phyloP scores from a whole-genome alignment of 2,888 invertebrate species.

The Caenorhabditis japonica region DNA sequence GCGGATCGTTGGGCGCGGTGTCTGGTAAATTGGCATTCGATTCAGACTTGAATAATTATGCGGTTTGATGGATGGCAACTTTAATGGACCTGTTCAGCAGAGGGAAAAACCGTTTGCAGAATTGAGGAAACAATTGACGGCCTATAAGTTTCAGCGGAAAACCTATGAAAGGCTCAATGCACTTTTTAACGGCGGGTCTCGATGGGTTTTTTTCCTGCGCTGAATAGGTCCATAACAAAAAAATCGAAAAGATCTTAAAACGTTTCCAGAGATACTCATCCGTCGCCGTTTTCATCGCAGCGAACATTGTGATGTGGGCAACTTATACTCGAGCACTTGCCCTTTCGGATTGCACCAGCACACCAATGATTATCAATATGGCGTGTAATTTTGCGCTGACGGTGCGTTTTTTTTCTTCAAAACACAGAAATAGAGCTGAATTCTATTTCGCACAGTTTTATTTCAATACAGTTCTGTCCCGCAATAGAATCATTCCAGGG shows the following conservation, averaged over 20 bases:
- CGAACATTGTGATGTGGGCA: slow-evolving; percentile 51
- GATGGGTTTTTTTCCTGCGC: no score
- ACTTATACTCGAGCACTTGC: slow-evolving; percentile 40
- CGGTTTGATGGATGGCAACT: slow-evolving; percentile 3
- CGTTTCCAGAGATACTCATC: slow-evolving; percentile 21
- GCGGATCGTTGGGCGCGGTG: slow-evolving; percentile 45
- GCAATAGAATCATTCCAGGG: no score
- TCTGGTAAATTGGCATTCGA: slow-evolving; percentile 48
- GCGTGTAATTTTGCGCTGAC: slow-evolving; percentile 49
- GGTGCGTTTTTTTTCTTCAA: slow-evolving; percentile 1
- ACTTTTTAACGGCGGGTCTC: no score
- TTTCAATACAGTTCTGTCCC: neutral
- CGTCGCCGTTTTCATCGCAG: slow-evolving; percentile 30
- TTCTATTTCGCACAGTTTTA: neutral
- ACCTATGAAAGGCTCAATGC: no score
- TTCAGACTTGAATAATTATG: slow-evolving; percentile 1
- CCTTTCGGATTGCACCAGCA: slow-evolving; percentile 27
- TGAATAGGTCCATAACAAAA: neutral
- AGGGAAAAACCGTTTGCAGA: no score
- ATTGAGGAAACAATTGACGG: no score
- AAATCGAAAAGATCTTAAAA: neutral
- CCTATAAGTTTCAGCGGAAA: no score
- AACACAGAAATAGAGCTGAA: no score
- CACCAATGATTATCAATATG: slow-evolving; percentile 50
- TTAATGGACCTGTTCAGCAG: no score